Base-by-base conservation (phyloP, 2,797 vertebrate genomes). In the Epinephelus coioides region DNA sequence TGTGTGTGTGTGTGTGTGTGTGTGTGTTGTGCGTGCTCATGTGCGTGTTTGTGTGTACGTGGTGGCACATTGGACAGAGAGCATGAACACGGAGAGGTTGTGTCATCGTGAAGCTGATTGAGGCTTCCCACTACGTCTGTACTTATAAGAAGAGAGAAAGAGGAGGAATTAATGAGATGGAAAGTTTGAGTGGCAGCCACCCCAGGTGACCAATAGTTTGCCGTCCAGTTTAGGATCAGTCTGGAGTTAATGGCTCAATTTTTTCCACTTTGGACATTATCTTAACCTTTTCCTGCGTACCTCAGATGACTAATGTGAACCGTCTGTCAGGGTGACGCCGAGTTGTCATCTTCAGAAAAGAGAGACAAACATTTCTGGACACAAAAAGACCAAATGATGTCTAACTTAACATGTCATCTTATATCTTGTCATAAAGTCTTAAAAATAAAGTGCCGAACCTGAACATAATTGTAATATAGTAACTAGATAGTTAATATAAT, bases 61-160 rank as follows among this genome's bases (percentile, higher is more conserved):
- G 66, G 78, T 72, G 78, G 44, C 76, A 69, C 46, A 30, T 23
- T 82, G 64, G 65, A 78, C 55, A 77, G 74, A 75, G 75, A 83
- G 81, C 66, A 13, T 88, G 79, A 85, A 88, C 87, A 70, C 38
- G 68, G 79, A 89, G 87, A 91, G 79, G 77, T 88, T 86, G 84
- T 93, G 91, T 92, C 90, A 94, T 88, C 83, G 23, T 79, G 77
- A 62, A 66, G 81, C 74, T 91, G 89, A 90, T 89, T 91, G 91
- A 89, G 88, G 79, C 55, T 53, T 86, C 85, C 78, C 54, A 7
- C 75, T 64, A 46, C 83, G 87, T 86, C 69, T 89, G 76, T 64
- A 63, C 70, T 73, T 71, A 60, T 54, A 47, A 51, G 59, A 53
- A 17, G 30, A 70, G 54, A 63, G 38, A 69, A 54, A 86, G 65